Conservation (phyloP, 1,140 invertebrate species). For the Diachasma alloeum region DNA sequence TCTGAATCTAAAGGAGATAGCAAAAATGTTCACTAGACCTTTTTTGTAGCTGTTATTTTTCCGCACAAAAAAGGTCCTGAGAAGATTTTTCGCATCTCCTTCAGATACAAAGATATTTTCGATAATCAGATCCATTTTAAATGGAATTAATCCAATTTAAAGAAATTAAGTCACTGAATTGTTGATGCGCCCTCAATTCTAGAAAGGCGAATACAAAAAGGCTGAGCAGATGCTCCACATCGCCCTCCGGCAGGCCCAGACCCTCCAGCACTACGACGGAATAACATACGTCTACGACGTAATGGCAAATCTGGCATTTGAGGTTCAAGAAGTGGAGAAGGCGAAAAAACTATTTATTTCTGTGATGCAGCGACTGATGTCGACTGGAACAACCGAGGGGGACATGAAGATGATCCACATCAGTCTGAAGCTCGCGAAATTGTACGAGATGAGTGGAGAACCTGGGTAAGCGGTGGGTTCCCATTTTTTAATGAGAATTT, state of each 20-base stretch:
- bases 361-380: slow-evolving; percentile 80
- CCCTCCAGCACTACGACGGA: slow-evolving; percentile 76
- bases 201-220: slow-evolving; percentile 79
- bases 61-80: too few species aligned
- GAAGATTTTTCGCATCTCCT: too few species aligned
- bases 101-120: too few species aligned
- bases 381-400: slow-evolving; percentile 73
- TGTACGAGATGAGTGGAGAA: slow-evolving; percentile 72
- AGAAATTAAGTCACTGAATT: too few species aligned
- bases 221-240: slow-evolving; percentile 87
- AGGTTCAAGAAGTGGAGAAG: slow-evolving; percentile 78
- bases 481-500: slow-evolving; percentile 4
- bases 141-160: too few species aligned
- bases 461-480: slow-evolving; percentile 56
- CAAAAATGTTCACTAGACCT: background rate
- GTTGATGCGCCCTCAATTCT: slow-evolving; percentile 35
- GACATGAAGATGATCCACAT: slow-evolving; percentile 80
- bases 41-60: too few species aligned
- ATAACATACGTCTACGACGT: slow-evolving; percentile 89
- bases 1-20: too few species aligned
- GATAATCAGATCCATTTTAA: too few species aligned
- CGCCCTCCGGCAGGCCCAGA: slow-evolving; percentile 83
- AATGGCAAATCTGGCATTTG: slow-evolving; percentile 89
- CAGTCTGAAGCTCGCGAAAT: slow-evolving; percentile 79
- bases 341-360: slow-evolving; percentile 84